Percentiles rank a stretch among this genome's conserved stretches.
Conservation (phyloP, 2,888 invertebrate genomes). For the Lithophane semibrunnea region DNA sequence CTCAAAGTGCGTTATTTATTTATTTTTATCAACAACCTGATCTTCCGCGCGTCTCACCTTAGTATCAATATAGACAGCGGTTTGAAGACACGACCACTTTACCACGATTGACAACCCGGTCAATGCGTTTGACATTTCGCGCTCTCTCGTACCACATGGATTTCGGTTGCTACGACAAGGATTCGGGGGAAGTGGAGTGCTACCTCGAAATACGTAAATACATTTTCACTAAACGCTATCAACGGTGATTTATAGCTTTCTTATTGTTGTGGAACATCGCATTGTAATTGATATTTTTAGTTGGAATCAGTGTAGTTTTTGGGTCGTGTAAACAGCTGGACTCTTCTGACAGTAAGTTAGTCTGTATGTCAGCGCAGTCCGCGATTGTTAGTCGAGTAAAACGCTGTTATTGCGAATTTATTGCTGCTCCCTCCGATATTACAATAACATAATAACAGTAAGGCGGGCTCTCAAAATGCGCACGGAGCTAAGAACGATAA, state of each 20-base stretch:
- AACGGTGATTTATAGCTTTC: slow-evolving; percentile 81
- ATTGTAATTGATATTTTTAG: slow-evolving; percentile 90
- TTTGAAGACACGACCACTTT: slow-evolving; percentile 83
- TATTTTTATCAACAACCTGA: slow-evolving; percentile 84
- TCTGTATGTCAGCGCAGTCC: slow-evolving; percentile 85
- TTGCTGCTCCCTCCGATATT: slow-evolving; percentile 70
- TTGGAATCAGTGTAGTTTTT: slow-evolving; percentile 87
- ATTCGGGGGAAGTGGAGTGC: slow-evolving; percentile 93
- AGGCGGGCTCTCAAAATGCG: slow-evolving; percentile 77
- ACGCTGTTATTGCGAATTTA: slow-evolving; percentile 78
- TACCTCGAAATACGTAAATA: slow-evolving; percentile 93
- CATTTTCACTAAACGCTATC: slow-evolving; percentile 83
- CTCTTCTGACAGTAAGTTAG: slow-evolving; percentile 86
- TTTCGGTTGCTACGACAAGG: slow-evolving; percentile 92
- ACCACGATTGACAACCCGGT: slow-evolving; percentile 76
- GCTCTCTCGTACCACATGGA: slow-evolving; percentile 87
- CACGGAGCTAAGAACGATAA: slow-evolving; percentile 81
- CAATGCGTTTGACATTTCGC: slow-evolving; percentile 80
- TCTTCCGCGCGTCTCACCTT: slow-evolving; percentile 81
- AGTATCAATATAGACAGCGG: slow-evolving; percentile 86
- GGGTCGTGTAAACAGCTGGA: slow-evolving; percentile 89
- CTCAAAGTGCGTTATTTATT: slow-evolving; percentile 89
- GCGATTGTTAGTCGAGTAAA: slow-evolving; percentile 82
- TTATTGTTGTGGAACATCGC: slow-evolving; percentile 85
- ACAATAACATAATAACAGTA: slow-evolving; percentile 64